phyloP scores from a whole-genome alignment of 2,797 vertebrate genomes.

The Sus cebifrons region DNA sequence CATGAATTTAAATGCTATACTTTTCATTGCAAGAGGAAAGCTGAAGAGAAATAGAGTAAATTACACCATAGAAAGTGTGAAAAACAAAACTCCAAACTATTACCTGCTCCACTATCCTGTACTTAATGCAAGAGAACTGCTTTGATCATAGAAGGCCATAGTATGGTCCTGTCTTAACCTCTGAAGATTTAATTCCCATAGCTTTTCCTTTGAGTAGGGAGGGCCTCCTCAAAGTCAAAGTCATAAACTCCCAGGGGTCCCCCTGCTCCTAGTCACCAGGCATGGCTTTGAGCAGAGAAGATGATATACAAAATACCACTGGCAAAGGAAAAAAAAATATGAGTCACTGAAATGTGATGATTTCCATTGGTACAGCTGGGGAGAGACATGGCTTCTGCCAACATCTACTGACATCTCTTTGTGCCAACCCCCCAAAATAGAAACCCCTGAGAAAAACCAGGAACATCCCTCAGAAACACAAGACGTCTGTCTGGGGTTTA shows the following conservation, averaged over 20 bases:
- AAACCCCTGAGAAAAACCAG: slow-evolving; percentile 66
- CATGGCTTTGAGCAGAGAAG: not conserved
- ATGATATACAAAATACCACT: slow-evolving; percentile 33
- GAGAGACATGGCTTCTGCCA: slow-evolving; percentile 68
- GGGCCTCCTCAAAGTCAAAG: not conserved
- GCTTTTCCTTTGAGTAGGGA: not conserved
- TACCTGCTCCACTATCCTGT: not conserved
- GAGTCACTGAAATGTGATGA: slow-evolving; percentile 71
- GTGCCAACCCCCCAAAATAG: slow-evolving; percentile 58
- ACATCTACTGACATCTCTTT: slow-evolving; percentile 52
- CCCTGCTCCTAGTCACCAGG: not conserved
- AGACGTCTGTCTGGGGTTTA: slow-evolving; percentile 8
- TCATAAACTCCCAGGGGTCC: not conserved
- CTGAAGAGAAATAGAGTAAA: not conserved
- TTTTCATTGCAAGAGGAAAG: slow-evolving; percentile 41
- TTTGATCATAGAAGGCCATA: not conserved
- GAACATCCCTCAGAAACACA: slow-evolving; percentile 71
- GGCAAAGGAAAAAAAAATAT: slow-evolving; percentile 64
- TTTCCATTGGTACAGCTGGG: slow-evolving; percentile 67
- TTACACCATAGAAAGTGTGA: not conserved
- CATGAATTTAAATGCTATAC: not conserved
- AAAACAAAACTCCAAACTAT: not conserved
- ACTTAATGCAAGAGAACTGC: not conserved
- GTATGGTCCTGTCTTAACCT: not conserved
- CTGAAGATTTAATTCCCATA: not conserved